Evolutionary conservation across 2,113 vertebrate genomes (phyloP).

Genomic region (Rhegmatorhina hoffmannsi): DNA sequence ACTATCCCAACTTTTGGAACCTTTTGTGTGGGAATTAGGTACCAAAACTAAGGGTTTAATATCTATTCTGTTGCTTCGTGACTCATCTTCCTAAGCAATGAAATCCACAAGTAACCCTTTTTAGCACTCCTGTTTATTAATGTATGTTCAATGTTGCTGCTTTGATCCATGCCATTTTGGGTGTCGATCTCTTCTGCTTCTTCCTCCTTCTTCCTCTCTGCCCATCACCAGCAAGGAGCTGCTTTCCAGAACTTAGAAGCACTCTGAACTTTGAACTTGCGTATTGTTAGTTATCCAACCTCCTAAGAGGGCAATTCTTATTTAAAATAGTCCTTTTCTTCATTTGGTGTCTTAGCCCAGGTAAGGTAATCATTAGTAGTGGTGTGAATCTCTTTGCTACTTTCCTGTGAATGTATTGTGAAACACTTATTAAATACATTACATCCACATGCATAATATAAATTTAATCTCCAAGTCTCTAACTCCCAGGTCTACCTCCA

Average conservation of each 20-base stretch:
- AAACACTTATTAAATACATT: slow-evolving; percentile 16
- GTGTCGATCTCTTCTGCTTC: neutral
- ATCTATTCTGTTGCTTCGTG: neutral
- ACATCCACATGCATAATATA: neutral
- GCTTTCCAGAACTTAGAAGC: neutral
- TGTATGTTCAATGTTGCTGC: neutral
- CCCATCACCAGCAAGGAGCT: neutral
- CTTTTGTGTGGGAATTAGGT: neutral
- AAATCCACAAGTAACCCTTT: neutral
- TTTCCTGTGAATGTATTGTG: neutral
- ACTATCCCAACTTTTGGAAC: neutral
- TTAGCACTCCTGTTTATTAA: neutral
- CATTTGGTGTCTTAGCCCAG: neutral
- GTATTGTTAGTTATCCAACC: neutral
- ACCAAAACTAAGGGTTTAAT: neutral
- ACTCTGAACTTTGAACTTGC: neutral
- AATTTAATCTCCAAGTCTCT: slow-evolving; percentile 33
- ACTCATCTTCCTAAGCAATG: neutral
- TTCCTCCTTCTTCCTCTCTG: neutral
- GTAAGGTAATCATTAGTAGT: neutral
- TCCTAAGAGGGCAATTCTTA: neutral
- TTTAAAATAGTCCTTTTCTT: neutral
- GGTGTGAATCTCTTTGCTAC: neutral
- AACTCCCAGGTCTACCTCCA: neutral
- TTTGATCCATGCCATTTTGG: neutral